Evolutionary conservation across 2,888 invertebrate genomes (phyloP), one percentile per base, ranked within the genome.

Genomic region (Pristionchus mayeri): DNA sequence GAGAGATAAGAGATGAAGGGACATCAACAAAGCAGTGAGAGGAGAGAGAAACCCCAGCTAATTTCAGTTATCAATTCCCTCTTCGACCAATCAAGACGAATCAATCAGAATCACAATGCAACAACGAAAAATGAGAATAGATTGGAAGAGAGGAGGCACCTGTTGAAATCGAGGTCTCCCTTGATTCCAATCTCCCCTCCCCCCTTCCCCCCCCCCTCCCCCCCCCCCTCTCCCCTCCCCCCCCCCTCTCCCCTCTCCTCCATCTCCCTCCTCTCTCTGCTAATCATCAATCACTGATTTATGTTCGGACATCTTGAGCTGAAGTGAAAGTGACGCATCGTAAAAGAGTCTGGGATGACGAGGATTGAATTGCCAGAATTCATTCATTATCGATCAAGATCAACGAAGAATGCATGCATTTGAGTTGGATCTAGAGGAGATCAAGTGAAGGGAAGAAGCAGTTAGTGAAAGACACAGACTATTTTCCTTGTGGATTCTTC

Each of bases 261-360:
- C 24, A 2, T 24, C 44, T 34, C 40, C 24, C 71, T 16, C 71
- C 2, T n/a, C 71, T 24, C 71, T 71, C 11, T n/a, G 40, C 40
- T 71, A 71, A 71, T 71, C 71, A 71, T 71, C 71, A 71, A 71
- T 71, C 71, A 71, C 71, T 71, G 71, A 71, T 71, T 71, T 71
- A 71, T 71, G 71, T 71, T 71, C 71, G 71, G 71, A 71, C 71
- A 71, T 71, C n/a, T n/a, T 44, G n/a, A 21, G 63, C 34, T 24
- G 44, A 44, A 44, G 44, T 24, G 54, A 57, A 24, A 18, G 60
- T 71, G 71, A 71, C 71, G 71, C 71, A 71, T 71, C 71, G 71
- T 71, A 40, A 71, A 71, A 44, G 44, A 71, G 71, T n/a, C 71
- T 44, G 37, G 44, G 40, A 40, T 44, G 71, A 71, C 24, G 24